phyloP scores from a whole-genome alignment of 2,888 invertebrate genomes.

The Epinotia nisella region DNA sequence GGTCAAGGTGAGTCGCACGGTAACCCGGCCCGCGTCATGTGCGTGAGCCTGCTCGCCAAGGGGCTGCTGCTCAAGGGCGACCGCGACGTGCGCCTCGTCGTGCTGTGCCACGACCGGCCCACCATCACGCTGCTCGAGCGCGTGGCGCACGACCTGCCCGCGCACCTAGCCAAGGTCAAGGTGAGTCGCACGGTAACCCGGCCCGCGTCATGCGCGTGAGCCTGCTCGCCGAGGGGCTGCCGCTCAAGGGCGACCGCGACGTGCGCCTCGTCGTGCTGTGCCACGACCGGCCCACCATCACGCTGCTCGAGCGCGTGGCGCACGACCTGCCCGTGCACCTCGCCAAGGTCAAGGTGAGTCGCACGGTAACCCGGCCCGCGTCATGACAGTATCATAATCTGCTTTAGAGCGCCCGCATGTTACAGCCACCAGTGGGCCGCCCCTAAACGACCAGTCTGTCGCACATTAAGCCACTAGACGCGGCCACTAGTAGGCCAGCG shows the following conservation, averaged over 20 bases:
- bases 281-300: constrained; percentile 95
- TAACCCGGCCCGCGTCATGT: no score
- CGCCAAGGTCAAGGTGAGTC: constrained; percentile 80
- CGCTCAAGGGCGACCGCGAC: constrained; percentile 59
- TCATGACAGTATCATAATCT: no score
- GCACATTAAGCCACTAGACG: no score
- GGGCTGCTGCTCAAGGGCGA: constrained; percentile 94
- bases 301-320: constrained; percentile 66
- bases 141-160: constrained; percentile 90
- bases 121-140: constrained; percentile 82
- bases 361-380: no score
- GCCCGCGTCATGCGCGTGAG: no score
- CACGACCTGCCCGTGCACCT: constrained; percentile 93
- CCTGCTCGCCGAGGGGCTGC: no score
- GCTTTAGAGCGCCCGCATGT: no score
- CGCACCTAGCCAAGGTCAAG: constrained; percentile 87
- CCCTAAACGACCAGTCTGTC: no score
- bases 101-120: constrained; percentile 97
- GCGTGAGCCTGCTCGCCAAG: no score
- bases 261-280: constrained; percentile 98
- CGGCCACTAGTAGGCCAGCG: no score
- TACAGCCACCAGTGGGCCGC: no score
- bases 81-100: constrained; percentile 95
- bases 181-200: constrained; percentile 57
- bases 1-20: constrained; percentile 69